A percentile compares a stretch with the other conserved stretches of the same genome.
Conservation (phyloP, 2,113 vertebrate species). For the Hippolais icterina region DNA sequence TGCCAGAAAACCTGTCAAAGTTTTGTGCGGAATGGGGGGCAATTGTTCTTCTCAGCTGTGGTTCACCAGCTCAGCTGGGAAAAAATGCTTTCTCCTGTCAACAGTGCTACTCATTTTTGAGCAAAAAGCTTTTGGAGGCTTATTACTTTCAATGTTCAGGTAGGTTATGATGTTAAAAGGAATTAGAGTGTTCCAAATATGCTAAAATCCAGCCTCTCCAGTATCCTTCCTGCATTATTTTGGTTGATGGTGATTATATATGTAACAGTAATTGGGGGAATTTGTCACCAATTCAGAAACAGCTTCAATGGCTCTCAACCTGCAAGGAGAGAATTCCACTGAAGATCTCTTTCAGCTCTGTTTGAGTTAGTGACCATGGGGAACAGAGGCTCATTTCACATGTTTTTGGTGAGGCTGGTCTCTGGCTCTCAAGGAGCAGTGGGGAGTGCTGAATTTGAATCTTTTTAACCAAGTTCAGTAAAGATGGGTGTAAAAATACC, state of each 20-base stretch:
- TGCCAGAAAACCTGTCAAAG: background rate
- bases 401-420: fast-evolving
- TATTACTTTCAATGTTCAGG: background rate
- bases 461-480: background rate
- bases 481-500: background rate
- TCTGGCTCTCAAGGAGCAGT: background rate
- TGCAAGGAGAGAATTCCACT: background rate
- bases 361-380: background rate
- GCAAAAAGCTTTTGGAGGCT: background rate
- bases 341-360: background rate
- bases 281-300: background rate
- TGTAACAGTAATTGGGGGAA: background rate
- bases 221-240: background rate
- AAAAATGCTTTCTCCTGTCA: background rate
- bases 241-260: background rate
- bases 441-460: background rate
- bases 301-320: background rate
- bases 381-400: background rate
- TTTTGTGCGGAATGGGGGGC: background rate
- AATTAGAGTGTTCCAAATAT: background rate
- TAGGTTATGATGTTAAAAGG: background rate
- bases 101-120: fast-evolving
- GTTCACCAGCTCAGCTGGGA: background rate
- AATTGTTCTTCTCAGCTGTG: background rate
- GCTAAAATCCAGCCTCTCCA: background rate